phyloP scores from a whole-genome alignment of 2,888 invertebrate genomes.

The Papilio elwesi region DNA sequence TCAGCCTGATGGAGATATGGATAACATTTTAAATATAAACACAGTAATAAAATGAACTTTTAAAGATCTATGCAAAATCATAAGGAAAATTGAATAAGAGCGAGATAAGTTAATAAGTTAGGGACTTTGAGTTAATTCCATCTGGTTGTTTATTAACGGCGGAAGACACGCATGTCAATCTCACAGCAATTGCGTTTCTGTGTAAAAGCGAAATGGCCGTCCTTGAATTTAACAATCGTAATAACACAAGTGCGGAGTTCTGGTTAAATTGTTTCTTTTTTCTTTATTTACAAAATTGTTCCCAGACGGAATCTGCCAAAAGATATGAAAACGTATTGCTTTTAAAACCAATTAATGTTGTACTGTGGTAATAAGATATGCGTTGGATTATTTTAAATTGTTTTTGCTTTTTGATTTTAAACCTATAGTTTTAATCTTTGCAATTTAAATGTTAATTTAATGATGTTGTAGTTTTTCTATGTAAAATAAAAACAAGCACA shows the following conservation, averaged over 20 bases:
- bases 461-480: too few relatives aligned
- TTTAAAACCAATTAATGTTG: background rate
- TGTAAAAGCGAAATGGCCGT: slow-evolving; percentile 30
- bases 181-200: slow-evolving; percentile 28
- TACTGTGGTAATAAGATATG: background rate
- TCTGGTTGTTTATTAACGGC: background rate
- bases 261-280: slow-evolving; percentile 24
- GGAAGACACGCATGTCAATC: slow-evolving; percentile 28
- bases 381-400: background rate
- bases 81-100: background rate
- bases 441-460: too few relatives aligned
- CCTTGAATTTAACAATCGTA: slow-evolving; percentile 33
- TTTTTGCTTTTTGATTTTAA: background rate
- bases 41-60: slow-evolving; percentile 1
- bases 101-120: background rate
- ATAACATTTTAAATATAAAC: too few relatives aligned
- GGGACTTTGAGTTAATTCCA: background rate
- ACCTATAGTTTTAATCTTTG: too few relatives aligned
- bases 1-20: too few relatives aligned
- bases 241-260: slow-evolving; percentile 19
- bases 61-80: background rate
- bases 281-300: slow-evolving; percentile 5
- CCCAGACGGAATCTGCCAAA: slow-evolving; percentile 25
- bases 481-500: too few relatives aligned
- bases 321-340: slow-evolving; percentile 19